Evolutionary conservation across 1,140 invertebrate genomes (phyloP).

Genomic region (Hylyphantes graminicola): DNA sequence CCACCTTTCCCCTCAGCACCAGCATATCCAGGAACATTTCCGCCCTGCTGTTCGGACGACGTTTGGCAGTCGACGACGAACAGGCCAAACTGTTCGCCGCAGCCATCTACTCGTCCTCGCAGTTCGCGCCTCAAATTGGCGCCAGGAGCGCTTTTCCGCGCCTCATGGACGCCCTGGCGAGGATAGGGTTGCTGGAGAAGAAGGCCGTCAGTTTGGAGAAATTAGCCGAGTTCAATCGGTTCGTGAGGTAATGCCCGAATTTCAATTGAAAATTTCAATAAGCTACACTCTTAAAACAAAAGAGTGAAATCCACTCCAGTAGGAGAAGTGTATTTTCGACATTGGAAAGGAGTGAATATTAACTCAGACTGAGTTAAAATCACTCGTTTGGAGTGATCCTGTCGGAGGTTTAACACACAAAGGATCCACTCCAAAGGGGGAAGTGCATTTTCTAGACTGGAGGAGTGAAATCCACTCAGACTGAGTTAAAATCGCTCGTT

Average conservation of each 20-base stretch:
- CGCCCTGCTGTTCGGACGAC: conserved; percentile 37
- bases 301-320: no score
- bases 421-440: no score
- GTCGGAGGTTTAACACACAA: no score
- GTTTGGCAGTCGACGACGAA: conserved; percentile 30
- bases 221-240: conserved; percentile 37
- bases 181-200: background rate
- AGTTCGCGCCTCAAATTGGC: conserved; percentile 16
- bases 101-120: background rate
- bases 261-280: no score
- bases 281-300: no score
- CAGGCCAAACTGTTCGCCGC: conserved; percentile 21
- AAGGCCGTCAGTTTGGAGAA: background rate
- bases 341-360: no score
- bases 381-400: no score
- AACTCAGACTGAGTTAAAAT: no score
- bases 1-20: conserved; percentile 19
- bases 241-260: conserved; percentile 17
- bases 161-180: conserved; percentile 12
- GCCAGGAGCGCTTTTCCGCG: conserved; percentile 22
- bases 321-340: no score
- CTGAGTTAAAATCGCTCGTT: no score
- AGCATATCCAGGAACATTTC: conserved; percentile 57
- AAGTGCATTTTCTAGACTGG: no score
- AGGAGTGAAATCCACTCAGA: no score